Evolutionary conservation across 2,113 vertebrate species (phyloP), one percentile per base, ranked within the genome.

Genomic region (Microtus richardsoni): DNA sequence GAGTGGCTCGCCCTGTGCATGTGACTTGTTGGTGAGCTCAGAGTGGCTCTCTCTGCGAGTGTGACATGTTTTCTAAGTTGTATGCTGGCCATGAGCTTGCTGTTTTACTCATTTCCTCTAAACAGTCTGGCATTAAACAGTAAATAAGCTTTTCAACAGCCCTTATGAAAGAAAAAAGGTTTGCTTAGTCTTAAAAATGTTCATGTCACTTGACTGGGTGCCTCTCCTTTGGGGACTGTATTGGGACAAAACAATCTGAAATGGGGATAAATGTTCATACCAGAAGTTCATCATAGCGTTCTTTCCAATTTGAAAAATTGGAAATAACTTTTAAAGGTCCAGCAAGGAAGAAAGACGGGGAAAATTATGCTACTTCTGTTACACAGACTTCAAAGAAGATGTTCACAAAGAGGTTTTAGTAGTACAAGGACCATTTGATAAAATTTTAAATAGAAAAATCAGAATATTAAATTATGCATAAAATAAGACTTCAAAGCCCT

Each of bases 391-490:
- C 7, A 73, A 78, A 93, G 92, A 92, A 66, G 44, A 89, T 73
- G 73, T 87, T 89, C 44, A 78, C 39, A 66, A 92, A 93, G 88
- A 60, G 30, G 73, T 88, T 95, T 83, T 68, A 87, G 47, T 11
- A 24, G 88, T 84, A 66, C 33, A 64, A 93, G 92, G 83, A 64
- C 8, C 62, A 95, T 44, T 94, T 96, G 95, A 79, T 89, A 93
- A 93, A 68, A 92, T 74, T 83, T 92, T 78, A 92, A 94, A 86
- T 89, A 62, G 91, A 89, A 87, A 71, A 95, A 86, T 71, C 33
- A 83, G 75, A 47, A 93, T 74, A 96, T 87, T 60, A 86, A 96
- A 91, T 95, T 87, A 88, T 49, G 21, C 73, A 92, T 82, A 90
- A 92, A 92, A 89, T 60, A 89, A 71, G 39, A 88, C 86, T 94